These are phyloP conservation scores for Eulithis prunata DNA, from an alignment of 2,888 invertebrate species.

Conservation along the genomic window DNA sequence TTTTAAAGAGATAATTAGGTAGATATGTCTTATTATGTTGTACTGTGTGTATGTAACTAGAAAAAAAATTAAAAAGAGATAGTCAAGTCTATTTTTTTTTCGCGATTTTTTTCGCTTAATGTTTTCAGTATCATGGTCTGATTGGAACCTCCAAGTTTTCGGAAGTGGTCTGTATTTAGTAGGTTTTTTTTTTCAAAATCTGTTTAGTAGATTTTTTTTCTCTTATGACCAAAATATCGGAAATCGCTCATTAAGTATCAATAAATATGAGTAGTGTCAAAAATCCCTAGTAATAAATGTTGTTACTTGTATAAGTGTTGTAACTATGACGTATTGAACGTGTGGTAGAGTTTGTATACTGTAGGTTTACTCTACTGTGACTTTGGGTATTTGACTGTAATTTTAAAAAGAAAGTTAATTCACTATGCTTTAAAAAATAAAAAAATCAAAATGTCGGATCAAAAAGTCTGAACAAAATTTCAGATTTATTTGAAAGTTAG, in stretches of 20 bases:
- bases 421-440: not conserved
- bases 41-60: too few species aligned
- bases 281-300: slow-evolving; percentile 39
- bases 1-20: too few species aligned
- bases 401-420: not conserved
- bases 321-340: slow-evolving; percentile 22
- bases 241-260: slow-evolving; percentile 29
- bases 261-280: slow-evolving; percentile 37
- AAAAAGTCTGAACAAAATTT: too few species aligned
- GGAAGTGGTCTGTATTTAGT: too few species aligned
- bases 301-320: slow-evolving; percentile 44
- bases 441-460: not conserved
- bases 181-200: too few species aligned
- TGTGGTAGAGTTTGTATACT: slow-evolving; percentile 29
- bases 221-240: slow-evolving; percentile 9
- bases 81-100: too few species aligned
- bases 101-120: too few species aligned
- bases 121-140: too few species aligned
- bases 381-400: slow-evolving; percentile 7
- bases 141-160: too few species aligned
- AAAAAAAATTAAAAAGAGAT: too few species aligned
- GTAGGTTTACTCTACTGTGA: slow-evolving; percentile 18
- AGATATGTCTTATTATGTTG: too few species aligned
- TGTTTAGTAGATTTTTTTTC: not conserved
- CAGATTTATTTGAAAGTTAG: not conserved